A percentile compares a stretch with the other conserved stretches of the same genome.
Conservation (phyloP, 1,140 invertebrate species). For the Epicauta chinensis region DNA sequence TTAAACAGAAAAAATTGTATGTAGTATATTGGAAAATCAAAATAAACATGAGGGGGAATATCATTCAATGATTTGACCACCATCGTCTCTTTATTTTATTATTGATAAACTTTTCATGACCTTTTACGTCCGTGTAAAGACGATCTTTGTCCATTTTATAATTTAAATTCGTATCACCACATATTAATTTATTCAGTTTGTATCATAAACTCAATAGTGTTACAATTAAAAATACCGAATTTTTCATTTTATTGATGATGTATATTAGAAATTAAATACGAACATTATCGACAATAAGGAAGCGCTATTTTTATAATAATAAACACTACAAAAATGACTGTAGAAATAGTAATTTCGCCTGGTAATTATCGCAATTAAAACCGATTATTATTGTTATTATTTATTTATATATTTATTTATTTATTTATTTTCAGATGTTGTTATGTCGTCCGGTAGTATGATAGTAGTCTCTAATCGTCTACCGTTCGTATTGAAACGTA, state of each 20-base stretch:
- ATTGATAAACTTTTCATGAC: constrained; percentile 12
- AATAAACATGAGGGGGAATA: constrained; percentile 11
- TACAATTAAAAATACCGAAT: too few species aligned
- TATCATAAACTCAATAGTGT: not conserved
- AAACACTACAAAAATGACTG: not conserved
- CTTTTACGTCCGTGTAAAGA: constrained; percentile 13
- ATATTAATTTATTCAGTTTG: constrained; percentile 10
- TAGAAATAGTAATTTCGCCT: not conserved
- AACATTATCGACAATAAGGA: too few species aligned
- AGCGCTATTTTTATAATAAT: too few species aligned
- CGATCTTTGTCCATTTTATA: constrained; percentile 18
- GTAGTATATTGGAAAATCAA: not conserved
- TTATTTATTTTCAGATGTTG: constrained; percentile 34
- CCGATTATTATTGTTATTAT: not conserved
- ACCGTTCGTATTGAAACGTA: constrained; percentile 76
- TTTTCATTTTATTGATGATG: too few species aligned
- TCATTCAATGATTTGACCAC: constrained; percentile 11
- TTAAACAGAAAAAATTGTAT: too few species aligned
- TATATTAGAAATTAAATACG: too few species aligned
- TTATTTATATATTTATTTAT: not conserved
- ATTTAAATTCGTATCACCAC: constrained; percentile 11
- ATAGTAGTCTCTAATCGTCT: constrained; percentile 86
- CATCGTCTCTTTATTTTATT: not conserved
- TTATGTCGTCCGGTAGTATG: constrained; percentile 58
- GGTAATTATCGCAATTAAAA: not conserved